phyloP scores from a whole-genome alignment of 35 echinoderm and acorn worm genomes.

The Apostichopus parvimensis region DNA sequence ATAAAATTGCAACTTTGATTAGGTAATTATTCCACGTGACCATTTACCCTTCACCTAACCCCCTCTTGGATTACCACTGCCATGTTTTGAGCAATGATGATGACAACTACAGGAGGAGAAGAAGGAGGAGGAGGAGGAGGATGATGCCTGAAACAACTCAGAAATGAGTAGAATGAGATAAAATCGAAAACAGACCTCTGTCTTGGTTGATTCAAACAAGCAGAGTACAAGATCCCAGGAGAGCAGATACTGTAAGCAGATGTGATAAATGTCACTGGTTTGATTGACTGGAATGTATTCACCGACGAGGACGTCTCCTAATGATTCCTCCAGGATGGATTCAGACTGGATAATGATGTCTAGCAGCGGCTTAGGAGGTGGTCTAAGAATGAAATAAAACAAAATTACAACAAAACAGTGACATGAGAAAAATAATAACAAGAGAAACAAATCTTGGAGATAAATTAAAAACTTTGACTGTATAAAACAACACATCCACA shows the following conservation, averaged over 20 bases:
- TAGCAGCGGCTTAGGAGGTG: conserved; percentile 67
- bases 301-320: conserved; percentile 72
- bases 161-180: no score
- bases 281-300: conserved; percentile 69
- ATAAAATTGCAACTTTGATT: no score
- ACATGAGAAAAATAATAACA: background rate
- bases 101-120: no score
- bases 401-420: background rate
- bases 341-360: conserved; percentile 64
- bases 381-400: conserved; percentile 49
- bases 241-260: conserved; percentile 70
- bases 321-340: conserved; percentile 60
- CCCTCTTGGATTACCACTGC: background rate
- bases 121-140: no score
- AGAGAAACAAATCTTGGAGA: no score
- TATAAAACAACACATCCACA: no score
- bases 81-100: no score
- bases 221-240: conserved; percentile 78
- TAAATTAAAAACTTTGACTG: no score
- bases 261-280: conserved; percentile 68
- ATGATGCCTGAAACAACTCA: no score
- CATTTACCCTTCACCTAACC: background rate
- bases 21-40: background rate
- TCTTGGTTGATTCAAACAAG: conserved; percentile 75
- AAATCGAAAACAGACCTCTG: conserved; percentile 59